A percentile compares a stretch with the other conserved stretches of the same genome.
Conservation (phyloP, 2,797 vertebrate species). For the Cheirogaleus major region DNA sequence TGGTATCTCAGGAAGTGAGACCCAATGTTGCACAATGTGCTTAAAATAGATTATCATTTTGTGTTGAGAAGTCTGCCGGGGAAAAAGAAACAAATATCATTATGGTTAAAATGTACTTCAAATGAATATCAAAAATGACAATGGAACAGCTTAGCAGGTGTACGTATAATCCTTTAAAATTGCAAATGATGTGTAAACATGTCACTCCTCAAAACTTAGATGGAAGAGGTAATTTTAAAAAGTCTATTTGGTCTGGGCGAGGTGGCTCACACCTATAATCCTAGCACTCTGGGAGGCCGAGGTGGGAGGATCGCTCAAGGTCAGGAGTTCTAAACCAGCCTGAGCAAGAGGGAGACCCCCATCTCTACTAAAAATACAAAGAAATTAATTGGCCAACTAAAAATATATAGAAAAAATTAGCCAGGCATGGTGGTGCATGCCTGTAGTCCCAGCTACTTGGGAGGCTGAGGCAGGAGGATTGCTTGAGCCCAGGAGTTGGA, state of each 20-base stretch:
- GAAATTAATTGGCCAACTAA: too few species aligned
- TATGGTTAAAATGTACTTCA: constrained; percentile 26
- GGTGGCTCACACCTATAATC: too few species aligned
- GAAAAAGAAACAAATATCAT: background rate
- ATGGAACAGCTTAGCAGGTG: background rate
- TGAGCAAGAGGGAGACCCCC: too few species aligned
- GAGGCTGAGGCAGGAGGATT: too few species aligned
- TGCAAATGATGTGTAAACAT: constrained; percentile 29
- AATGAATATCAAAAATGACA: constrained; percentile 13
- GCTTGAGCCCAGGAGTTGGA: too few species aligned
- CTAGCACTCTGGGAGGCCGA: too few species aligned
- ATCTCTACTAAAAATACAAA: too few species aligned
- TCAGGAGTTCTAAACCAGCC: too few species aligned
- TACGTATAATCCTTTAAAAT: constrained; percentile 14
- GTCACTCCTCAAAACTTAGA: background rate
- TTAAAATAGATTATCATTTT: constrained; percentile 1
- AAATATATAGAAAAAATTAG: too few species aligned
- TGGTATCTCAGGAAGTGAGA: background rate
- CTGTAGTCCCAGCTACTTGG: too few species aligned
- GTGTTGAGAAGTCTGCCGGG: too few species aligned
- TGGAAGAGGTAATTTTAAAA: background rate
- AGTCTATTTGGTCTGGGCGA: background rate
- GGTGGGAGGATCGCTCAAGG: background rate
- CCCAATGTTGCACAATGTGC: background rate
- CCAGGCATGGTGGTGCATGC: accelerated